Evolutionary conservation across 2,888 invertebrate genomes (phyloP).

Genomic region (Standfussiana lucernea): DNA sequence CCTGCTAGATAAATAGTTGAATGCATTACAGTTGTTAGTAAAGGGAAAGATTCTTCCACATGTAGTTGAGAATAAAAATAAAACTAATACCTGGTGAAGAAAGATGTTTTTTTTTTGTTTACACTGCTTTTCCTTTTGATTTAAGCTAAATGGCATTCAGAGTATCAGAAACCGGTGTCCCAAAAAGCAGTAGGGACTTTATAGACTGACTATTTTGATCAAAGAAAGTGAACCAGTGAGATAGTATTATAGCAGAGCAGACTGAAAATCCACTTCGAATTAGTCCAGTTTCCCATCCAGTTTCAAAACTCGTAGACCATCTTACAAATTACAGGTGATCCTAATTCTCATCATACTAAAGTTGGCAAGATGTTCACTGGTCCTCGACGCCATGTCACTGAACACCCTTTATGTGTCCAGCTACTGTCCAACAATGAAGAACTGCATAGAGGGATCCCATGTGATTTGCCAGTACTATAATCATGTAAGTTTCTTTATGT

Average conservation of each 20-base stretch:
- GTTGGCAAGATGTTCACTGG: constrained; percentile 36
- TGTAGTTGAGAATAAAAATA: background rate
- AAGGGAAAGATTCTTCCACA: background rate
- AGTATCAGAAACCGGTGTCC: background rate
- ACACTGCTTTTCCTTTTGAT: background rate
- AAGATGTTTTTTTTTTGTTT: background rate
- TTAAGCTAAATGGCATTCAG: background rate
- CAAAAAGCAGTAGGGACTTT: background rate
- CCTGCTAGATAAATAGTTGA: background rate
- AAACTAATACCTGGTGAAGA: background rate
- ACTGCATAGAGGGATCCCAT: constrained; percentile 48
- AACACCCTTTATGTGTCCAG: constrained; percentile 39
- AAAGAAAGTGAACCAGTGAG: background rate
- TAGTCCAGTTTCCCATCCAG: too few relatives aligned
- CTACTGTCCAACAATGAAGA: constrained; percentile 47
- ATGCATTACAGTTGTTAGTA: background rate
- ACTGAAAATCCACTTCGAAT: background rate
- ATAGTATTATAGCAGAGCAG: background rate
- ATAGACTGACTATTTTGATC: background rate
- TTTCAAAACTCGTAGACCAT: background rate
- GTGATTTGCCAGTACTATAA: constrained; percentile 53
- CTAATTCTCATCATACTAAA: constrained; percentile 25
- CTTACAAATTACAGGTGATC: constrained; percentile 31
- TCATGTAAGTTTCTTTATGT: constrained; percentile 36
- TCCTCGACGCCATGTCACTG: constrained; percentile 35